Evolutionary conservation across 1,140 invertebrate species (phyloP), one percentile per base, ranked within the genome.

Genomic region (Neoseiulus cucumeris): DNA sequence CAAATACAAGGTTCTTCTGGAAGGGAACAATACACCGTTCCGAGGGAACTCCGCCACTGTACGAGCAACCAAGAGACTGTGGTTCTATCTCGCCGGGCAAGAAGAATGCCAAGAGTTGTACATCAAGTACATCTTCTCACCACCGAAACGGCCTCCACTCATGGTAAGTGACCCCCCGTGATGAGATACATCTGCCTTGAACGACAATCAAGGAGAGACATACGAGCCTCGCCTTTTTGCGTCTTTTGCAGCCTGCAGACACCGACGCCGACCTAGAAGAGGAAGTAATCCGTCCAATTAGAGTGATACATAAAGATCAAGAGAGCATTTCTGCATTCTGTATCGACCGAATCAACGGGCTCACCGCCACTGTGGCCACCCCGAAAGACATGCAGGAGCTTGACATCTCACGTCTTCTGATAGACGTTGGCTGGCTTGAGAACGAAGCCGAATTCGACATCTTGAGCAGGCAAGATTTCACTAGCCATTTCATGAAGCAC

Each of bases 301-400:
- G 92, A 66, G 91, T 99, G 68, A 93, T 98, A 68, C 95, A 98
- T 75, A 97, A 97, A 78, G 95, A 98, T 74, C 92, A 96, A 79
- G 95, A 99, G 76, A 91, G 90, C 66, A 96, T 99, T 68, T 85
- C 91, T 69, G 88, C 94, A 39, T 99, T 98, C 80, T 94, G 91
- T 73, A 80, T 97, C 45, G 97, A 95, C 80, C 84, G 87, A 66
- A 71, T 73, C 9, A 71, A 91, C 86, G 83, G 85, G n/a, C 85
- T 84, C 70, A 79, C 82, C 66, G 87, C 84, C 39, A 87, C 91
- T 6, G 78, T 98, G 68, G 87, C 92, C 14, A 98, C 92, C 67
- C 90, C 90, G 0, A 84, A 92, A 66, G 94, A 99, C 79, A 84
- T 98, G 14, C 91, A 98, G 77, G 94, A 99, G 78, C 85, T 99